These are phyloP conservation scores for Nansenia antarctica DNA, from an alignment of 2,113 vertebrate genomes.

Conservation along the genomic window DNA sequence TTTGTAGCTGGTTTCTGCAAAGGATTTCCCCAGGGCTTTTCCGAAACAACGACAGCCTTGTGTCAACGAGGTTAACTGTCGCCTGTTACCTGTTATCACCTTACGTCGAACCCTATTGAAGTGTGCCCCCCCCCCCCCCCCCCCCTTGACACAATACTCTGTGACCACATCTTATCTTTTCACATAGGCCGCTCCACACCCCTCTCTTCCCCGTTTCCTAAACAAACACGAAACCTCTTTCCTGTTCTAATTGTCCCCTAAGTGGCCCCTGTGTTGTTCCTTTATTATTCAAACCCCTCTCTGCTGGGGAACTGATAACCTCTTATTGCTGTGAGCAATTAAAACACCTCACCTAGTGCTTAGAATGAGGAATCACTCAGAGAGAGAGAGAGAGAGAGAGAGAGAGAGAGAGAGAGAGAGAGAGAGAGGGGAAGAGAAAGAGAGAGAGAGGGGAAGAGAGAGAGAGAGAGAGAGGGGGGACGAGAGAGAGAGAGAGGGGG, in stretches of 20 bases:
- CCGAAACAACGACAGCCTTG: no score
- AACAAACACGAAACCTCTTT: conserved; percentile 38
- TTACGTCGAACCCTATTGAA: conserved; percentile 21
- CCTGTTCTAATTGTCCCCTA: conserved; percentile 59
- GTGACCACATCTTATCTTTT: conserved; percentile 42
- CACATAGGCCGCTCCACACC: conserved; percentile 12
- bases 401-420: neutral
- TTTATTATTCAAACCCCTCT: conserved; percentile 65
- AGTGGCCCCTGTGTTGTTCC: conserved; percentile 36
- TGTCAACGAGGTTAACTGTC: neutral
- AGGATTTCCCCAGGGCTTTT: no score
- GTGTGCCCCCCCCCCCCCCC: conserved; percentile 7
- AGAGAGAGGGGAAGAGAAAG: neutral
- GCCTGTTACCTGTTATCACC: neutral
- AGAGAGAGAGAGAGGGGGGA: conserved; percentile 28
- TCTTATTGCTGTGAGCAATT: conserved; percentile 65
- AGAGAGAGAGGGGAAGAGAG: conserved; percentile 5
- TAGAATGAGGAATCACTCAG: conserved; percentile 35
- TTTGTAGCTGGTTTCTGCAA: no score
- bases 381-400: neutral
- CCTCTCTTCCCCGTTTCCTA: neutral
- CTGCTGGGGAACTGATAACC: conserved; percentile 66
- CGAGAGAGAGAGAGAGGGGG: conserved; percentile 10
- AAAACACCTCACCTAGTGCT: conserved; percentile 55
- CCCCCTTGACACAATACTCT: conserved; percentile 45